Conservation (phyloP, 2,888 invertebrate genomes). For the Meteorus cinctellus region DNA sequence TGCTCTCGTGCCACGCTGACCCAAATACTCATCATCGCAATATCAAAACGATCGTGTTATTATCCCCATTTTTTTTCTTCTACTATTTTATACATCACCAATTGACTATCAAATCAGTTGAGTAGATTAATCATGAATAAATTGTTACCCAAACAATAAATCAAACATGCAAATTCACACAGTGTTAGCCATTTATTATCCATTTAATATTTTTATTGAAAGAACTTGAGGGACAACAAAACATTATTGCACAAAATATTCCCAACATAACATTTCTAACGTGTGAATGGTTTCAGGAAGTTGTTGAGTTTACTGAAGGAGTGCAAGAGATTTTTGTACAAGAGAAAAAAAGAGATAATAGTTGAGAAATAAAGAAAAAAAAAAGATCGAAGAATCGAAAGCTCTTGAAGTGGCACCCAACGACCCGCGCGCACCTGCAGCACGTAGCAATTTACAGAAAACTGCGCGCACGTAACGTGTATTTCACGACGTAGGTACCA, state of each 20-base stretch:
- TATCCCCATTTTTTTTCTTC: neutral
- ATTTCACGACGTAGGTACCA: constrained; percentile 32
- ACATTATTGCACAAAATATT: too few relatives aligned
- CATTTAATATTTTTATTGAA: too few relatives aligned
- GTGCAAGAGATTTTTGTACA: neutral
- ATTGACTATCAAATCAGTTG: neutral
- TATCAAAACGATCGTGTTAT: constrained; percentile 11
- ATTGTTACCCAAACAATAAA: too few relatives aligned
- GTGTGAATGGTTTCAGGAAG: constrained; percentile 19
- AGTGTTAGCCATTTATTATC: too few relatives aligned
- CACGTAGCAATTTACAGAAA: constrained; percentile 68
- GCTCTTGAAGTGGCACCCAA: constrained; percentile 38
- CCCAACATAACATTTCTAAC: neutral
- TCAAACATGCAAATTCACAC: too few relatives aligned
- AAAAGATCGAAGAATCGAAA: constrained; percentile 24
- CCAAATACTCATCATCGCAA: constrained; percentile 53
- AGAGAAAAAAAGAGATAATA: neutral
- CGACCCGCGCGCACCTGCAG: constrained; percentile 39
- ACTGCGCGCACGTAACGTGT: constrained; percentile 63
- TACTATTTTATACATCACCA: neutral
- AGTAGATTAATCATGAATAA: too few relatives aligned
- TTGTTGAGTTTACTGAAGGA: neutral
- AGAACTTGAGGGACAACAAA: too few relatives aligned
- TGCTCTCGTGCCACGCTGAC: constrained; percentile 57
- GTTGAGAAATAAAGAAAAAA: neutral